Evolutionary conservation across 2,797 vertebrate genomes (phyloP).

Genomic region (Melanotaenia pygmaea): DNA sequence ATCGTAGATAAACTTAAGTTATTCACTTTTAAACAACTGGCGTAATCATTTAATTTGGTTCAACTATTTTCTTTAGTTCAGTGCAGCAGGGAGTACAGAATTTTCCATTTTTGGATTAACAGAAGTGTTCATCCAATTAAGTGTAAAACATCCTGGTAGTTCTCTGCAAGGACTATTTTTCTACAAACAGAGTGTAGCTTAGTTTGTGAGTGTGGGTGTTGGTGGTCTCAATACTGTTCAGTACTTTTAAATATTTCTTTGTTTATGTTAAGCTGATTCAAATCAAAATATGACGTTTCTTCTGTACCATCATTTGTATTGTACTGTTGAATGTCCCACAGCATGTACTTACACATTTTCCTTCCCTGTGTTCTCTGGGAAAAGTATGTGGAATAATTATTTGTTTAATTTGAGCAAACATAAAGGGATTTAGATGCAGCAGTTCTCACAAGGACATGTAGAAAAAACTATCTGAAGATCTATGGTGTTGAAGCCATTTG

Average conservation of each 20-base stretch:
- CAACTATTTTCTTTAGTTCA: no score
- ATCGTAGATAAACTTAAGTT: no score
- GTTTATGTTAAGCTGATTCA: conserved; percentile 14
- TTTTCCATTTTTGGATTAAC: no score
- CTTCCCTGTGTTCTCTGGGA: conserved; percentile 17
- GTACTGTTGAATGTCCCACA: conserved; percentile 34
- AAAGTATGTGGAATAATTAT: conserved; percentile 6
- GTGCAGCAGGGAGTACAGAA: no score
- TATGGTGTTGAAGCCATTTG: conserved; percentile 32
- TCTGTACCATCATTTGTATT: background rate
- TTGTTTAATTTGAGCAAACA: conserved; percentile 9
- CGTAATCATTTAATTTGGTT: no score
- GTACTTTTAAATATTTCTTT: no score
- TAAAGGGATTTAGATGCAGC: background rate
- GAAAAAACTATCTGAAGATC: conserved; percentile 26
- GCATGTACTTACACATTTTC: conserved; percentile 50
- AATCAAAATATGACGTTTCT: conserved; percentile 4
- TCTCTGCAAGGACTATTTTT: no score
- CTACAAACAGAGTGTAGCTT: no score
- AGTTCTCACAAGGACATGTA: conserved; percentile 8
- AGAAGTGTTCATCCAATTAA: no score
- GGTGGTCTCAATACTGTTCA: conserved; percentile 6
- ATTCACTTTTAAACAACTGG: no score
- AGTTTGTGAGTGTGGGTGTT: no score
- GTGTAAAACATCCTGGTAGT: no score